These are phyloP conservation scores for Meteorus colon DNA, from an alignment of 2,888 invertebrate genomes.

Conservation along the genomic window DNA sequence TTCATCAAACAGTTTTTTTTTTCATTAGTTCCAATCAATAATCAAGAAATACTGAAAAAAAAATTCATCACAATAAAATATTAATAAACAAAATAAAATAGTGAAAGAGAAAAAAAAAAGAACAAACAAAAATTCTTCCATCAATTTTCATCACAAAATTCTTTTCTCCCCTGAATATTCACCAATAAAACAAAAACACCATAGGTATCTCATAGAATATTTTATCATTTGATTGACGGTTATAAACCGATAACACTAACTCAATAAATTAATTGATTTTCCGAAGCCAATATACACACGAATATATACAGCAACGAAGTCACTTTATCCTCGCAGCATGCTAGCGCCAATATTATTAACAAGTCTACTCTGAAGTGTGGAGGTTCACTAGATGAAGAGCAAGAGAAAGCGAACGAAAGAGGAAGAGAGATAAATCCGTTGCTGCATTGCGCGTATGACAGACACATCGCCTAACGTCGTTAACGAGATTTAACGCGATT, in stretches of 20 bases:
- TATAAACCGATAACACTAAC: not conserved
- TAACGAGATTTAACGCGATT: conserved; percentile 69
- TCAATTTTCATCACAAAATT: too few relatives aligned
- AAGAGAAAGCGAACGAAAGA: not conserved
- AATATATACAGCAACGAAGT: not conserved
- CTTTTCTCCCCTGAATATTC: too few relatives aligned
- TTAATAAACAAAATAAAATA: too few relatives aligned
- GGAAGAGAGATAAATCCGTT: not conserved
- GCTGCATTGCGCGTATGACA: conserved; percentile 20
- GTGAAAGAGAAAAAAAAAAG: too few relatives aligned
- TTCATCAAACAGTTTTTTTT: too few relatives aligned
- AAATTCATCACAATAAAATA: too few relatives aligned
- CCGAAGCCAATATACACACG: not conserved
- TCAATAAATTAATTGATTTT: conserved; percentile 2
- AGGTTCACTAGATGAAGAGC: not conserved
- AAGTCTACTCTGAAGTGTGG: conserved; percentile 13
- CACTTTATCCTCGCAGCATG: not conserved
- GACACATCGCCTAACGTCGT: conserved; percentile 57
- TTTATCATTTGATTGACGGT: not conserved
- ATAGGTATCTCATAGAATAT: not conserved
- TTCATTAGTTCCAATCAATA: too few relatives aligned
- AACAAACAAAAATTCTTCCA: too few relatives aligned
- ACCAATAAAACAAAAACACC: too few relatives aligned
- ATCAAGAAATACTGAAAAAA: too few relatives aligned
- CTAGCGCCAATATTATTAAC: conserved; percentile 29